Evolutionary conservation across 2,797 vertebrate genomes (phyloP), one percentile per base, ranked within the genome.

Genomic region (Mus spretus): DNA sequence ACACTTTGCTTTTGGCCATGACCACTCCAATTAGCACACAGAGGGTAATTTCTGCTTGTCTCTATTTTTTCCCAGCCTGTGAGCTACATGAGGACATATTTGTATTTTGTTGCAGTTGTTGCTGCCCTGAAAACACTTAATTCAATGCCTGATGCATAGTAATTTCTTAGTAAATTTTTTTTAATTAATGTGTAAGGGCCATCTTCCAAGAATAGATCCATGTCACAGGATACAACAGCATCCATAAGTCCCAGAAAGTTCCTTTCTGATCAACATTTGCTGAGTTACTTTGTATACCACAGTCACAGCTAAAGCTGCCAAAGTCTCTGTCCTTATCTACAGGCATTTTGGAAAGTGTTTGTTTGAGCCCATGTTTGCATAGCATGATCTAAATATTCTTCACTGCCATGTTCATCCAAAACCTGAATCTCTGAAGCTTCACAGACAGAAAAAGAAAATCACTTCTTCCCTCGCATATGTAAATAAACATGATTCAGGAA

Each of bases 1-100:
- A 95, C 50, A 96, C 82, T 90, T 94, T 82, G 90, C 57, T 93
- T 83, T 92, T 86, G 95, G 96, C 90, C 92, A 81, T 94, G 34
- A 94, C 11, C 67, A 65, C 75, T 96, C 95, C 83, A 94, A 63
- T 97, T 94, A 97, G 85, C 92, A 93, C n/a, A 79, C 5, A 80
- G 2, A 80, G 40, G 90, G 63, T 57, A 80, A 86, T 89, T 89
- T 91, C 92, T 89, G 20, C 86, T 88, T 88, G 47, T 90, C 91
- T 97, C 57, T 94, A 19, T 78, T n/a, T 55, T 28, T 53, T 70
- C 70, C n/a, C 65, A 94, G 59, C 47, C 84, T 2, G 0, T 80
- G 44, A 96, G 65, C 40, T 61, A 81, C 61, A 17, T 63, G 37
- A 77, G 31, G 50, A 82, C 17, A 40, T 34, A 28, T 80, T 79